Base-by-base conservation (phyloP, 2,888 invertebrate species). In the Abrostola triplasia region DNA sequence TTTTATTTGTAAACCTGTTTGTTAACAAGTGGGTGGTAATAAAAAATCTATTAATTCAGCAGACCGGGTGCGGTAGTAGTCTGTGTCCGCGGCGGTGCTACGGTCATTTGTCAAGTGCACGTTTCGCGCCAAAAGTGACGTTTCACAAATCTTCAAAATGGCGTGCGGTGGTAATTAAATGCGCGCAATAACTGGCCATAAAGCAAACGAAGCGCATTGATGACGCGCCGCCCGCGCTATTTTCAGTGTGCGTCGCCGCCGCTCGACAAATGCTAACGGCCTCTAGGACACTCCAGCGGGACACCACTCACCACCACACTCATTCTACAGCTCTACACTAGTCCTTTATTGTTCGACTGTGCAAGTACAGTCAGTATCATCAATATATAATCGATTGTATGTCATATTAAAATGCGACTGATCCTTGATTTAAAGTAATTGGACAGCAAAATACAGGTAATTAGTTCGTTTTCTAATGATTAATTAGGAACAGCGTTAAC, bases 231-330 rank as follows among this genome's bases (percentile, higher is more conserved):
- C 82, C 81, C 81, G 88, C 81, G 92, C 91, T 94, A 94, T 94
- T 93, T 79, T 92, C 88, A 84, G 93, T 90, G 86, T 83, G 76
- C 88, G 87, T 83, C 90, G 90, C 92, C 92, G 89, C 92, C 44
- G 89, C 92, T 89, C 92, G 89, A 90, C 92, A 92, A 93, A 94
- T 94, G 94, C 91, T 94, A 94, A 94, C 89, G 94, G 90, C 94
- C 93, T 92, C 91, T 92, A 91, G 93, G 93, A 89, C 89, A 88
- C 91, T 90, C 90, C 91, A 91, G 91, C 84, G 83, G 76, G 77
- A 76, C 66, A 73, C 57, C 53, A 47, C 65, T 60, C 76, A 65
- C 55, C 64, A 66, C 55, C 49, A 58, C 67, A 67, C 75, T 67
- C 62, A 66, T 69, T 70, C 53, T 24, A 24, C 24, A 24, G 44